Evolutionary conservation across 2,113 vertebrate genomes (phyloP).

Genomic region (Geococcyx californianus): DNA sequence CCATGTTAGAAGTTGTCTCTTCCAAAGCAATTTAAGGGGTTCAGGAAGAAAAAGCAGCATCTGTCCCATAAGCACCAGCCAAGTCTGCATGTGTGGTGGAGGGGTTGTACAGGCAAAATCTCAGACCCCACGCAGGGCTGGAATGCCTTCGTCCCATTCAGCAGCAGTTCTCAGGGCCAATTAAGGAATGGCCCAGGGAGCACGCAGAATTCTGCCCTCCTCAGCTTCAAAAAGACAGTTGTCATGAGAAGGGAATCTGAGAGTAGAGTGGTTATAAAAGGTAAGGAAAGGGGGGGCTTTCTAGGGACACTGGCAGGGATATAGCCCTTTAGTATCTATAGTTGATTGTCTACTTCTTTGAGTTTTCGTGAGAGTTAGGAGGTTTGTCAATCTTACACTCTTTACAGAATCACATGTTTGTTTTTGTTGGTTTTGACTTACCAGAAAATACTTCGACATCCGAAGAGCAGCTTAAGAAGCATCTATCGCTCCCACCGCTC

Average conservation of each 20-base stretch:
- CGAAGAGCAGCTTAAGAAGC: conserved; percentile 90
- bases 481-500: conserved; percentile 88
- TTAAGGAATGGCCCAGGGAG: conserved; percentile 47
- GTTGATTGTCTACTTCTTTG: background rate
- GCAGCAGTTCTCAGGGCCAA: background rate
- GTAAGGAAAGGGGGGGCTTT: background rate
- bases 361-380: background rate
- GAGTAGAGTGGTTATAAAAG: conserved; percentile 6
- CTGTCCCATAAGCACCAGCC: accelerated
- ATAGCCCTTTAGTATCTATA: background rate
- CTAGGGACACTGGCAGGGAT: background rate
- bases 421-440: conserved; percentile 73
- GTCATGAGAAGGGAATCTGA: conserved; percentile 20
- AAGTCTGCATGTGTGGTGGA: accelerated
- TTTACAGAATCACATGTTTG: background rate
- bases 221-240: background rate
- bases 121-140: conserved; percentile 30
- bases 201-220: conserved; percentile 25
- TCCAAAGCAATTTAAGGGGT: background rate
- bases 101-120: background rate
- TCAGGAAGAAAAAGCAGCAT: background rate
- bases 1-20: background rate
- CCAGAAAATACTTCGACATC: conserved; percentile 89
- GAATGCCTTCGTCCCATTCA: conserved; percentile 31
- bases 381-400: background rate